Conservation (phyloP, 2,113 vertebrate genomes). For the Pimephales promelas region DNA sequence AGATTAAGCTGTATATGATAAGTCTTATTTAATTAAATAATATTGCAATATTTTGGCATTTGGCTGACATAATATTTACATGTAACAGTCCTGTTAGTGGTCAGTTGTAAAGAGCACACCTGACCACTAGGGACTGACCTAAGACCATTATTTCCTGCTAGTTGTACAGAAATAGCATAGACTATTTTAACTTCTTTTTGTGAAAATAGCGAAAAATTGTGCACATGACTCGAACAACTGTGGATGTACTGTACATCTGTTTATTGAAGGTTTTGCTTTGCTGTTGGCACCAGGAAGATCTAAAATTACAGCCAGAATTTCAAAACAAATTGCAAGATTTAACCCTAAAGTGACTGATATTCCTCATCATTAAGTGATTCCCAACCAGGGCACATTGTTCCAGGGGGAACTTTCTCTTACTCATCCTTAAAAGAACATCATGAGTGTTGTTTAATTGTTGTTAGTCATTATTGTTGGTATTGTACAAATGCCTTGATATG, state of each 20-base stretch:
- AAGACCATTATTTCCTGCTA: constrained; percentile 49
- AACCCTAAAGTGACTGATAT: neutral
- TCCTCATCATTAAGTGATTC: neutral
- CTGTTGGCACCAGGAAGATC: neutral
- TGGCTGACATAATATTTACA: neutral
- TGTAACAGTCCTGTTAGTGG: neutral
- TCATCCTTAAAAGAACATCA: neutral
- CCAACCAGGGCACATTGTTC: neutral
- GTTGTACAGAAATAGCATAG: neutral
- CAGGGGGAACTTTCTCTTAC: no score
- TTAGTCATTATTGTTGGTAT: neutral
- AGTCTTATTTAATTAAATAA: neutral
- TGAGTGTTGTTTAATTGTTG: neutral
- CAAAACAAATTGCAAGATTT: neutral
- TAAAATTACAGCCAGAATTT: neutral
- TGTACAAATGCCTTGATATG: neutral
- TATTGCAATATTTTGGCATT: neutral
- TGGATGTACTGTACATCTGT: neutral
- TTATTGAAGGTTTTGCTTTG: neutral
- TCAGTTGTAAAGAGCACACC: constrained; percentile 62
- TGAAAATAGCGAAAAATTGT: neutral
- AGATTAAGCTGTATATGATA: neutral
- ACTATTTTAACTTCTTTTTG: neutral
- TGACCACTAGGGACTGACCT: constrained; percentile 77
- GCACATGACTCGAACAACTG: neutral